Base-by-base conservation (phyloP, 2,888 invertebrate species). In the Deilephila porcellus region DNA sequence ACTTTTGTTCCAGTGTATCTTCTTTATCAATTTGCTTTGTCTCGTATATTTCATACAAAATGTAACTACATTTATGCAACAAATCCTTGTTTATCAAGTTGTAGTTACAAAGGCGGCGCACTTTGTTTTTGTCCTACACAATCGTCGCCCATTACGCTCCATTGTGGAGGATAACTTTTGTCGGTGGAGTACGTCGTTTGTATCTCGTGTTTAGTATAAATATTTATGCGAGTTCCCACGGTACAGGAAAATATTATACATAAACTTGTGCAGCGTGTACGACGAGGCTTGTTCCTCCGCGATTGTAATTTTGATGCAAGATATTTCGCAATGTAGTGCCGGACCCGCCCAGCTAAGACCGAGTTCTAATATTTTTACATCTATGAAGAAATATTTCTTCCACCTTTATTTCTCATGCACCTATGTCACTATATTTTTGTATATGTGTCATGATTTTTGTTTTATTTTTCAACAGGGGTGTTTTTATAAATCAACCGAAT, bases 121-220 rank as follows among this genome's bases (percentile, higher is more conserved):
- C 52, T 52, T 52, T 67, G 67, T 67, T 67, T 67, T 67, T 52
- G 45, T 25, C 45, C 67, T 52, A 67, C 67, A 67, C 67, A 52
- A 67, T 67, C 67, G 52, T 20, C 45, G 45, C 67, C 67, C 67
- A 67, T 67, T 67, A 67, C 67, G 67, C 6, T 67, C 67, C 45
- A 67, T 67, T 67, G 67, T 67, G 52, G 29, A 67, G 67, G 67
- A 67, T 67, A 67, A 67, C 67, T 67, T 67, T 67, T 67, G 67
- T 52, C 67, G 67, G 52, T 17, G 67, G 67, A 67, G 67, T 25
- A 45, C 25, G 45, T 67, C 67, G 67, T 67, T 67, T 67, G 52
- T 67, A 25, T 17, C 64, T 25, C 14, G 52, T 45, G 67, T 67
- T 67, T 67, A 52, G 45, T 67, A 67, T 67, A 67, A 67, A 67